Conservation (phyloP, 2,888 invertebrate genomes). For the Diarsia brunnea region DNA sequence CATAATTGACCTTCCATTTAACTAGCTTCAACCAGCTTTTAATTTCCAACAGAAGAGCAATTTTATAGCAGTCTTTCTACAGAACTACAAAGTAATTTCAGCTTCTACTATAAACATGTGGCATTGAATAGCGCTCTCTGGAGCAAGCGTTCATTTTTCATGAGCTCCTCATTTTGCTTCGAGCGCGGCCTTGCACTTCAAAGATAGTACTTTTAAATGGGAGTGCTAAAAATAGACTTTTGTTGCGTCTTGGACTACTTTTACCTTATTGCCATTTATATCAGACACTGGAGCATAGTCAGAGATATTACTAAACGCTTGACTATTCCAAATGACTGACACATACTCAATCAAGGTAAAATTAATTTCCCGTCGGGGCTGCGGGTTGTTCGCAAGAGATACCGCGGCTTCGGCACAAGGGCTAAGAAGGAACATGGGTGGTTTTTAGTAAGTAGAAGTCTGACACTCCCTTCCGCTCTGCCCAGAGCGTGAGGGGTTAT, state of each 20-base stretch:
- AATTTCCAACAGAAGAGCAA: not conserved
- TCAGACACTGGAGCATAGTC: not conserved
- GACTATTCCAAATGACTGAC: not conserved
- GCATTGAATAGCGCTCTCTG: slow-evolving; percentile 36
- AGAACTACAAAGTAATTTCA: slow-evolving; percentile 18
- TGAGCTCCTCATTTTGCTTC: slow-evolving; percentile 40
- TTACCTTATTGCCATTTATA: not conserved
- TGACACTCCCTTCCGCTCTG: too few species aligned
- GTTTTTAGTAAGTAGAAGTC: too few species aligned
- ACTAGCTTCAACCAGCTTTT: not conserved
- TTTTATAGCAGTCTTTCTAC: not conserved
- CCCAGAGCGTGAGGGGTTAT: too few species aligned
- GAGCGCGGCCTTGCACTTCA: slow-evolving; percentile 42
- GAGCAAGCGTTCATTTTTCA: slow-evolving; percentile 38
- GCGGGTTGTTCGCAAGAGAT: too few species aligned
- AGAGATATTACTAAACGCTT: not conserved
- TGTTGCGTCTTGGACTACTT: not conserved
- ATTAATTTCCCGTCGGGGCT: too few species aligned
- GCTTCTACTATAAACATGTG: slow-evolving; percentile 32
- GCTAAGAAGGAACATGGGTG: too few species aligned
- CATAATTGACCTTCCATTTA: not conserved
- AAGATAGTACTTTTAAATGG: slow-evolving; percentile 45
- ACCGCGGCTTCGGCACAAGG: too few species aligned
- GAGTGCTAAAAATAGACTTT: slow-evolving; percentile 31
- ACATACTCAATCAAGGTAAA: not conserved